Percentiles rank a stretch among this genome's conserved stretches.
Evolutionary conservation across 2,797 vertebrate species (phyloP).

Genomic region (Coreius guichenoti): DNA sequence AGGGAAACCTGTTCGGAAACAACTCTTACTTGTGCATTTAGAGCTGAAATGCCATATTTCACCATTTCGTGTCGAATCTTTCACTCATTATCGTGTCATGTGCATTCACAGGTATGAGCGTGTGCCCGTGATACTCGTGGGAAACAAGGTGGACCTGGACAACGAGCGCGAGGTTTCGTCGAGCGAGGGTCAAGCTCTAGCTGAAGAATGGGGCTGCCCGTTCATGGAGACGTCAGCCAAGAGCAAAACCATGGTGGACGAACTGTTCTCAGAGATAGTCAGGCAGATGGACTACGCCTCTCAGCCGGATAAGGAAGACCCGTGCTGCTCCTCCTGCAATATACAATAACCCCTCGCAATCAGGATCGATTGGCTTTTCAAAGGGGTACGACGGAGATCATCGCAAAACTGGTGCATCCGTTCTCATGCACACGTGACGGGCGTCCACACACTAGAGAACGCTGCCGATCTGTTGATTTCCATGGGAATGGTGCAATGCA

Average conservation of each 20-base stretch:
- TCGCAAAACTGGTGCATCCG: not conserved
- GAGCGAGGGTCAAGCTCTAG: conserved; percentile 90
- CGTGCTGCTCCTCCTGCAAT: conserved; percentile 92
- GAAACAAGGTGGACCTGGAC: conserved; percentile 97
- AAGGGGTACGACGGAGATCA: conserved; percentile 24
- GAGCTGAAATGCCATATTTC: not conserved
- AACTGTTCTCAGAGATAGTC: conserved; percentile 97
- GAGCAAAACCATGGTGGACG: conserved; percentile 97
- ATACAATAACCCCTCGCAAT: conserved; percentile 81
- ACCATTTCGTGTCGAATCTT: not conserved
- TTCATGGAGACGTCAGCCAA: conserved; percentile 98
- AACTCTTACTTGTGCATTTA: not conserved
- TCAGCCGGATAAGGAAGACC: conserved; percentile 90
- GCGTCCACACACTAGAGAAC: not conserved
- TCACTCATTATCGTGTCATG: not conserved
- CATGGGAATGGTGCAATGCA: not conserved
- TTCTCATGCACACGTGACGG: not conserved
- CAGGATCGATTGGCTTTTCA: not conserved
- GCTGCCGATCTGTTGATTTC: not conserved
- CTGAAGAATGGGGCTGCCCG: conserved; percentile 96
- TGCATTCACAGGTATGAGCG: conserved; percentile 83
- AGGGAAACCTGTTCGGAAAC: not conserved
- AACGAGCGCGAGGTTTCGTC: conserved; percentile 91
- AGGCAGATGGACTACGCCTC: conserved; percentile 98
- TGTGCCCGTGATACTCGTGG: conserved; percentile 93